A percentile compares a stretch with the other conserved stretches of the same genome.
Evolutionary conservation across 2,113 vertebrate species (phyloP).

Genomic region (Papio anubis): DNA sequence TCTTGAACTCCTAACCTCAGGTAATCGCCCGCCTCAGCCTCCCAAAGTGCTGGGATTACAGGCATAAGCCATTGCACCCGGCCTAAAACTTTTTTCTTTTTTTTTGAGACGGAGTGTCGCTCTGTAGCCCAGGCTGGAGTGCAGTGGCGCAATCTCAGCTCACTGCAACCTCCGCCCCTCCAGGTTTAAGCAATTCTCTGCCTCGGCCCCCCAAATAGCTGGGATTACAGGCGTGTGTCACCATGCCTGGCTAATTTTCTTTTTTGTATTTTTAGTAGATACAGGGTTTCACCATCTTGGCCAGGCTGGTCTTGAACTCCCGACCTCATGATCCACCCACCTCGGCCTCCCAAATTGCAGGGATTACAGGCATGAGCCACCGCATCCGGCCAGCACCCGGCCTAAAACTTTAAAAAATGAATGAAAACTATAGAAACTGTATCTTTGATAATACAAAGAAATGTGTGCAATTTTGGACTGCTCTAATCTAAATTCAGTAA

Average conservation of each 20-base stretch:
- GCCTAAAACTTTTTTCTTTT: too few species aligned
- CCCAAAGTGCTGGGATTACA: too few species aligned
- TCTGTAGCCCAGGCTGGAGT: neutral
- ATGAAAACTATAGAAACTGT: neutral
- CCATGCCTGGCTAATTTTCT: neutral
- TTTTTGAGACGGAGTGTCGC: too few species aligned
- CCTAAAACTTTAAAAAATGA: too few species aligned
- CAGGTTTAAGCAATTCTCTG: neutral
- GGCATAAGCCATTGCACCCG: too few species aligned
- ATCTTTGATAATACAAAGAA: neutral
- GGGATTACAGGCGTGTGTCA: neutral
- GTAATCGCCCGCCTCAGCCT: too few species aligned
- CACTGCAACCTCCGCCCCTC: neutral
- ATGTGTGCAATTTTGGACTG: neutral
- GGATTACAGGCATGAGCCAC: neutral
- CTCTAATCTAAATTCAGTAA: neutral
- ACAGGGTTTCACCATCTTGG: neutral
- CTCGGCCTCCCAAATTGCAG: neutral
- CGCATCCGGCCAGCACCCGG: too few species aligned
- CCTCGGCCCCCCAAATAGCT: neutral
- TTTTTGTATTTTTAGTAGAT: neutral
- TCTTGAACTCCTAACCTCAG: too few species aligned
- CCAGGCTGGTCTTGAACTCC: neutral
- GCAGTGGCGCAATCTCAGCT: neutral
- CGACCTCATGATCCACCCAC: neutral